Evolutionary conservation across 2,888 invertebrate genomes (phyloP).

Genomic region (Nemapogon koenigi): DNA sequence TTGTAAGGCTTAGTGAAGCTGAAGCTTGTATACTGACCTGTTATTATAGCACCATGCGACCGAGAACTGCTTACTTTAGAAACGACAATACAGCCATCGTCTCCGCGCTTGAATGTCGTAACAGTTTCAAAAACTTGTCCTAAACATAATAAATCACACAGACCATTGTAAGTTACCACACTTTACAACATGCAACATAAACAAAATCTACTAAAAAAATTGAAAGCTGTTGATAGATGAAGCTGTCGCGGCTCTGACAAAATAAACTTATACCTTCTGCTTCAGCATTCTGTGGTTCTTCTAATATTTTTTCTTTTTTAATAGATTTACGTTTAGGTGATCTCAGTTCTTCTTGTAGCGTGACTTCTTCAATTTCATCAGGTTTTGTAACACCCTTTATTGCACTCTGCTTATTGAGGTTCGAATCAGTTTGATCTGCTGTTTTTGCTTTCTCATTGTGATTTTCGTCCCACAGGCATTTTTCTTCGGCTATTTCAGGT

Average conservation of each 20-base stretch:
- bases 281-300: constrained; percentile 57
- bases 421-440: constrained; percentile 26
- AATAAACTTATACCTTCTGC: constrained; percentile 50
- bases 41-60: constrained; percentile 67
- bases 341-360: constrained; percentile 37
- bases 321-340: constrained; percentile 48
- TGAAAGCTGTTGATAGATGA: constrained; percentile 31
- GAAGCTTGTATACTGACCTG: constrained; percentile 61
- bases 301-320: constrained; percentile 41
- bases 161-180: constrained; percentile 36
- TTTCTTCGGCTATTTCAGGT: constrained; percentile 26
- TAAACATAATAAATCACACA: constrained; percentile 62
- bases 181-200: constrained; percentile 49
- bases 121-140: constrained; percentile 63
- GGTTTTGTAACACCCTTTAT: constrained; percentile 38
- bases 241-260: constrained; percentile 29
- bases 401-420: constrained; percentile 29
- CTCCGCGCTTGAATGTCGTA: constrained; percentile 58
- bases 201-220: constrained; percentile 47
- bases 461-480: constrained; percentile 30
- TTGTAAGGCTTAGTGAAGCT: constrained; percentile 8
- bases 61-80: constrained; percentile 68
- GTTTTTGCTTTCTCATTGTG: constrained; percentile 23
- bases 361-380: constrained; percentile 39
- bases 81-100: constrained; percentile 50